A percentile compares a stretch with the other conserved stretches of the same genome.
These are phyloP conservation scores for Rhynchomys soricoides DNA, from an alignment of 2,113 vertebrate species.

Conservation along the genomic window DNA sequence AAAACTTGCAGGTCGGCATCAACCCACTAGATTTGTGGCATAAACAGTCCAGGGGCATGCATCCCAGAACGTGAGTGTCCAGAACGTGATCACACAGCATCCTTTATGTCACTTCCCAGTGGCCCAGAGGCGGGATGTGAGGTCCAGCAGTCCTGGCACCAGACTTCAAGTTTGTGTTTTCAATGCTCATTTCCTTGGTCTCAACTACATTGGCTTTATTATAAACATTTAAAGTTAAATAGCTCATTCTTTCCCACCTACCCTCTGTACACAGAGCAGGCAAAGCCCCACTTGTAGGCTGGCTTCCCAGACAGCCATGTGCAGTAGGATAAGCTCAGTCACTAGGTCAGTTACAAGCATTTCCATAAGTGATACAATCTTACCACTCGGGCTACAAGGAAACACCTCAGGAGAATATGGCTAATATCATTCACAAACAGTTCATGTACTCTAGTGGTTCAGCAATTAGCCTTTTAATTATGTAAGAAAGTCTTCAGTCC, in stretches of 20 bases:
- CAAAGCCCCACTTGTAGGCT: neutral
- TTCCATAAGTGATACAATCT: slow-evolving; percentile 61
- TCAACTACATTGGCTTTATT: neutral
- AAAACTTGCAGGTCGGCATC: neutral
- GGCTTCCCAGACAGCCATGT: neutral
- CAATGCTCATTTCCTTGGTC: slow-evolving; percentile 5
- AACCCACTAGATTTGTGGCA: neutral
- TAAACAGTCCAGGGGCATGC: neutral
- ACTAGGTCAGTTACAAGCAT: neutral
- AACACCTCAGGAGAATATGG: neutral
- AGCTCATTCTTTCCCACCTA: neutral
- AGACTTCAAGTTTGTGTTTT: neutral
- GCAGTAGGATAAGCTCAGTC: neutral
- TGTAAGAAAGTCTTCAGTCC: slow-evolving; percentile 75
- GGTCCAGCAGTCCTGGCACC: neutral
- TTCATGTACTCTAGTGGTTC: slow-evolving; percentile 41
- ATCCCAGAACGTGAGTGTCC: slow-evolving; percentile 51
- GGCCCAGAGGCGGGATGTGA: neutral
- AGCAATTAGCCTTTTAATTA: slow-evolving; percentile 60
- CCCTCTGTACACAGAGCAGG: neutral
- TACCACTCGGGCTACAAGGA: slow-evolving; percentile 46
- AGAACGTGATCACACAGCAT: slow-evolving; percentile 29
- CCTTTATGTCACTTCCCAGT: neutral
- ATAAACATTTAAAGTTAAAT: slow-evolving; percentile 22
- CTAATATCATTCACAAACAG: slow-evolving; percentile 18